Conservation (phyloP, 2,888 invertebrate species). For the Sarcophaga rosellei region DNA sequence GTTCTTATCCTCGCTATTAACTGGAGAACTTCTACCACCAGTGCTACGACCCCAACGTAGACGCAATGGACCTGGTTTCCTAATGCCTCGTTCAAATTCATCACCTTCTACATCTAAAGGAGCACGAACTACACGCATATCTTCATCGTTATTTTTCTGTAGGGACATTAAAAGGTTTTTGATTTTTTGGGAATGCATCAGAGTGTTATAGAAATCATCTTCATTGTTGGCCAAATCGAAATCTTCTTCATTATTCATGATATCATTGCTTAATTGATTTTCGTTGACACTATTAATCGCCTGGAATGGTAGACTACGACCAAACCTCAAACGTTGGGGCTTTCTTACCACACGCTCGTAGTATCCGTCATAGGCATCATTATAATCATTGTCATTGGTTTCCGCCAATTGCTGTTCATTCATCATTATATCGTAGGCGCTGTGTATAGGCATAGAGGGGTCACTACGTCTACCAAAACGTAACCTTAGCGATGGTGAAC, state of each 20-base stretch:
- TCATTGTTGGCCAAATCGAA: slow-evolving; percentile 34
- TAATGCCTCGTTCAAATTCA: slow-evolving; percentile 76
- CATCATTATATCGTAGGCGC: slow-evolving; percentile 73
- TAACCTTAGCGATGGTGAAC: slow-evolving; percentile 89
- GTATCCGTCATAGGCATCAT: slow-evolving; percentile 64
- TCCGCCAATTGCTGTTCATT: slow-evolving; percentile 66
- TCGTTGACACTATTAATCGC: slow-evolving; percentile 37
- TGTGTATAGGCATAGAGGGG: slow-evolving; percentile 83
- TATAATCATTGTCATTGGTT: slow-evolving; percentile 41
- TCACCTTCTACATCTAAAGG: slow-evolving; percentile 71
- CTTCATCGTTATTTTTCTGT: slow-evolving; percentile 70
- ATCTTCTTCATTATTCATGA: slow-evolving; percentile 17
- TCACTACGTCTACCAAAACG: slow-evolving; percentile 90
- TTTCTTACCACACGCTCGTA: slow-evolving; percentile 74
- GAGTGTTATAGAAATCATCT: slow-evolving; percentile 70
- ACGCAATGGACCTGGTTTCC: slow-evolving; percentile 78
- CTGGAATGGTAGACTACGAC: slow-evolving; percentile 73
- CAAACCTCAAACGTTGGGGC: slow-evolving; percentile 76
- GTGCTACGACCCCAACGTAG: slow-evolving; percentile 80
- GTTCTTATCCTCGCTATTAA: not conserved
- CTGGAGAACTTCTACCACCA: slow-evolving; percentile 67
- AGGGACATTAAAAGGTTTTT: slow-evolving; percentile 74
- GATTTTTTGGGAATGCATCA: slow-evolving; percentile 73
- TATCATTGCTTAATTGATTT: slow-evolving; percentile 44
- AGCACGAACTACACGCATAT: slow-evolving; percentile 30